Evolutionary conservation across 2,113 vertebrate genomes (phyloP).

Genomic region (Cephalopholis sonnerati): DNA sequence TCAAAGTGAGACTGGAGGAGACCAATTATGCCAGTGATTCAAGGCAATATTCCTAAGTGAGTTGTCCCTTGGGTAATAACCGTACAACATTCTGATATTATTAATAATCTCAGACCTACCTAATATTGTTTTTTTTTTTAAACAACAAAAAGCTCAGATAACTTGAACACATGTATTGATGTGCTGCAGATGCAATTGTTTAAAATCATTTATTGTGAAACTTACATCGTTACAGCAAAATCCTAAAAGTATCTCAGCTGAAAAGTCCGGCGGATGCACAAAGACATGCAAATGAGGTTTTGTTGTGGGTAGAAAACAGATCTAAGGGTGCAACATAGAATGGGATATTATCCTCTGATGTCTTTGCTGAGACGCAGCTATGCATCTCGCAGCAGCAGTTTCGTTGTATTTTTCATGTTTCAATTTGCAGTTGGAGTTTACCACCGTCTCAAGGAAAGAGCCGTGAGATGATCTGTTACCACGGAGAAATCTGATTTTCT

Average conservation of each 20-base stretch:
- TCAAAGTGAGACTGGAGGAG: slow-evolving; percentile 79
- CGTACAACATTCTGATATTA: slow-evolving; percentile 54
- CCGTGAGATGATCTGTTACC: slow-evolving; percentile 77
- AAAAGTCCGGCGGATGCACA: not conserved
- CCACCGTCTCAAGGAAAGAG: slow-evolving; percentile 68
- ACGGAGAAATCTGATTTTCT: slow-evolving; percentile 73
- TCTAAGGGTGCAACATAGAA: slow-evolving; percentile 38
- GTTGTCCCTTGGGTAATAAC: slow-evolving; percentile 60
- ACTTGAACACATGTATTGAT: not conserved
- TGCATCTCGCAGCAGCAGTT: slow-evolving; percentile 57
- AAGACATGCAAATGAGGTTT: slow-evolving; percentile 25
- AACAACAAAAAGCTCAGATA: slow-evolving; percentile 24
- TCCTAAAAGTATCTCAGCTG: not conserved
- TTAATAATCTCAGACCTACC: slow-evolving; percentile 48
- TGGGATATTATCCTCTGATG: slow-evolving; percentile 58
- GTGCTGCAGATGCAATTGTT: not conserved
- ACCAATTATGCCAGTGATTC: slow-evolving; percentile 77
- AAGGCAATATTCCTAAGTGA: slow-evolving; percentile 72
- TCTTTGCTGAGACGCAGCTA: slow-evolving; percentile 62
- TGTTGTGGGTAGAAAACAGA: slow-evolving; percentile 16
- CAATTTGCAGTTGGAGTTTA: slow-evolving; percentile 76
- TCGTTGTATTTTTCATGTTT: slow-evolving; percentile 81
- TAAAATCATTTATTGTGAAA: not conserved
- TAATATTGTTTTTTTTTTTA: slow-evolving; percentile 6
- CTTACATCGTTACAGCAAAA: not conserved